phyloP scores from a whole-genome alignment of 2,797 vertebrate genomes.

The Euthynnus affinis region DNA sequence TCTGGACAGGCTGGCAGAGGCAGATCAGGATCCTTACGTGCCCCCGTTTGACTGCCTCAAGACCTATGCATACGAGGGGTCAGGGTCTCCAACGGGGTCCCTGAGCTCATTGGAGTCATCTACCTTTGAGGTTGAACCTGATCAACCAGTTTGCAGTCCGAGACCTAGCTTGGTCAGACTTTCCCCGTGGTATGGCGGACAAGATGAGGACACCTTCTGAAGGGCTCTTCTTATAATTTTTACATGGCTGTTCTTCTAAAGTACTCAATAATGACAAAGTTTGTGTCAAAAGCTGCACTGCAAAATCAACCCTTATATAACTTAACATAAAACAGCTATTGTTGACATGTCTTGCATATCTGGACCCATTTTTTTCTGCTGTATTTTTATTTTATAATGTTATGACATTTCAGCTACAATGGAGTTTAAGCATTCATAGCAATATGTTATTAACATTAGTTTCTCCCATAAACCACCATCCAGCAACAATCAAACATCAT shows the following conservation, averaged over 20 bases:
- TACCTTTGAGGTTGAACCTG: constrained; percentile 70
- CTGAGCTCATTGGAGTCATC: constrained; percentile 91
- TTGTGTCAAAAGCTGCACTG: background rate
- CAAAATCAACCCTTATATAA: background rate
- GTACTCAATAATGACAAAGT: background rate
- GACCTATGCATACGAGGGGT: constrained; percentile 91
- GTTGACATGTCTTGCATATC: background rate
- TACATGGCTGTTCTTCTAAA: background rate
- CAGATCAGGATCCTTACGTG: constrained; percentile 86
- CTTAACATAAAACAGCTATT: background rate
- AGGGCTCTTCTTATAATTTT: background rate
- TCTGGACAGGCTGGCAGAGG: constrained; percentile 90
- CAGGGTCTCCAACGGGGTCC: constrained; percentile 89
- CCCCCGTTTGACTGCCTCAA: constrained; percentile 92
- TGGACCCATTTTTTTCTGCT: background rate
- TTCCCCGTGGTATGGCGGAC: constrained; percentile 79
- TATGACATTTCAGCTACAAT: background rate
- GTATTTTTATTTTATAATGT: background rate
- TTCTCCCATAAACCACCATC: too few species aligned
- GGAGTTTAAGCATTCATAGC: background rate
- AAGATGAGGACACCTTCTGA: constrained; percentile 84
- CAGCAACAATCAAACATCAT: constrained; percentile 11
- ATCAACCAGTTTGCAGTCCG: constrained; percentile 71
- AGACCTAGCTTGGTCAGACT: constrained; percentile 83
- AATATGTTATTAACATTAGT: background rate